phyloP scores from a whole-genome alignment of 2,797 vertebrate genomes.

The Phalloptychus januarius region DNA sequence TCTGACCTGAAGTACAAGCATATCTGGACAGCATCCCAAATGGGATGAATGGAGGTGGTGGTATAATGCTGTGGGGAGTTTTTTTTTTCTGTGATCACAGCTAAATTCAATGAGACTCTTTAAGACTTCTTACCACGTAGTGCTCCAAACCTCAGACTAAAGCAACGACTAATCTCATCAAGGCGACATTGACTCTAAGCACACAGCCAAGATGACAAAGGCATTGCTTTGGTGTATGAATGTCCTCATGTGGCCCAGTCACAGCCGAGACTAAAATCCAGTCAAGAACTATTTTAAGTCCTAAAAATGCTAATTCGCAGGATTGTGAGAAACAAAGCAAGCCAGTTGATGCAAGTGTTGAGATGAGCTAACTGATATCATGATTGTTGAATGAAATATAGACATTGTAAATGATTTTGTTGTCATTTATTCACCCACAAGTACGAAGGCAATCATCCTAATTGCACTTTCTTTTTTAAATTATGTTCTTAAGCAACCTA shows the following conservation, averaged over 20 bases:
- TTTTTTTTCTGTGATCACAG: neutral
- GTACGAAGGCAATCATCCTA: neutral
- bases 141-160: neutral
- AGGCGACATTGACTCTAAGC: neutral
- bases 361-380: neutral
- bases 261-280: neutral
- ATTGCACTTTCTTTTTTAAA: neutral
- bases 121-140: neutral
- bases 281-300: neutral
- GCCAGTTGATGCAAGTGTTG: neutral
- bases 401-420: neutral
- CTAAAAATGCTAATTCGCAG: neutral
- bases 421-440: neutral
- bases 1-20: neutral
- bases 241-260: neutral
- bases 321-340: neutral
- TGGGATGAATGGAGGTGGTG: neutral
- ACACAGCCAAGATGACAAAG: neutral
- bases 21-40: neutral
- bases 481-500: constrained; percentile 2
- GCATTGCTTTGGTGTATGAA: neutral
- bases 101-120: neutral
- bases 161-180: neutral
- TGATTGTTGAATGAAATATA: neutral
- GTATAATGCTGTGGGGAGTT: neutral